A percentile compares a stretch with the other conserved stretches of the same genome.
Conservation (phyloP, 2,888 invertebrate genomes). For the Diploptera punctata region DNA sequence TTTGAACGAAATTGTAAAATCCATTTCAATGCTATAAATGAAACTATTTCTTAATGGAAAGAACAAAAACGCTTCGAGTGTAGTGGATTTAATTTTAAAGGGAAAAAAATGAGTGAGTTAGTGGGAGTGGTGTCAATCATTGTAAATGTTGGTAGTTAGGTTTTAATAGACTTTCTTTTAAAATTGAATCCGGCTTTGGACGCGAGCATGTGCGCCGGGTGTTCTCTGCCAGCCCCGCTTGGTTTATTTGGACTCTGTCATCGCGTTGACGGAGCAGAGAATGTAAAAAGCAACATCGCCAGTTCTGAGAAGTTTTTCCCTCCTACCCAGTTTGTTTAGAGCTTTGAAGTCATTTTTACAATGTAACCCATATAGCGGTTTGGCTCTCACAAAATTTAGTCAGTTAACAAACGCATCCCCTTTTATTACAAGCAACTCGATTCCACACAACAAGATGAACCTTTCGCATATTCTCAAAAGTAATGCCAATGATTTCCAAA, state of each 20-base stretch:
- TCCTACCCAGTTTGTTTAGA: slow-evolving; percentile 15
- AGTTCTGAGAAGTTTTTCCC: slow-evolving; percentile 12
- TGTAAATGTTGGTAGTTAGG: background rate
- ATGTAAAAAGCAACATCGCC: slow-evolving; percentile 23
- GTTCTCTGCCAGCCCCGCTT: slow-evolving; percentile 4
- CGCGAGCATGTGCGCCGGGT: background rate
- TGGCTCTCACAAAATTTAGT: slow-evolving; percentile 11
- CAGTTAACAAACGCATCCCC: slow-evolving; percentile 1
- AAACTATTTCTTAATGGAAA: no score
- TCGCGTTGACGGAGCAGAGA: slow-evolving; percentile 4
- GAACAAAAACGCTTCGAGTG: no score
- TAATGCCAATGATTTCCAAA: no score
- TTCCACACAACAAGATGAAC: no score
- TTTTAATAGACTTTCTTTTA: slow-evolving; percentile 10
- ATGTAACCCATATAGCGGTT: slow-evolving; percentile 20
- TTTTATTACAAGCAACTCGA: slow-evolving; percentile 21
- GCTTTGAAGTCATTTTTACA: slow-evolving; percentile 13
- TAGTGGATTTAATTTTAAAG: no score
- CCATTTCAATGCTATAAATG: no score
- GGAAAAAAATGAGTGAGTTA: no score
- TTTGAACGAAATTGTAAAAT: no score
- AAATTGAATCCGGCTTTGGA: background rate
- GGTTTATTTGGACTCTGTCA: slow-evolving; percentile 33
- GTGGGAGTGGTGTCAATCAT: background rate
- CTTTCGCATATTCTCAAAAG: no score